phyloP scores from a whole-genome alignment of 2,113 vertebrate genomes.

The Mungos mungo region DNA sequence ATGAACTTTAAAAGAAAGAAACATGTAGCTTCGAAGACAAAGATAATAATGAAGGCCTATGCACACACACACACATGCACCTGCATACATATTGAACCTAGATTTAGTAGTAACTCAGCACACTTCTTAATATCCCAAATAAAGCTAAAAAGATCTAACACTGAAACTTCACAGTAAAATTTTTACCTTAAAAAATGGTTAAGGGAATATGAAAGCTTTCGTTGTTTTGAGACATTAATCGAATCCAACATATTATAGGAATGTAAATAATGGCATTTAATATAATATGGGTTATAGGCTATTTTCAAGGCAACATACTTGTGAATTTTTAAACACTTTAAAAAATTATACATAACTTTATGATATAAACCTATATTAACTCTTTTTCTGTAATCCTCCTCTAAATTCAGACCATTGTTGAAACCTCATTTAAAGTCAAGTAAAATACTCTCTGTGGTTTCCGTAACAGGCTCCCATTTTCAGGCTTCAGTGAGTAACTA shows the following conservation, averaged over 20 bases:
- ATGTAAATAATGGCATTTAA: neutral
- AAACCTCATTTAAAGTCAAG: conserved; percentile 49
- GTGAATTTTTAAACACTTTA: neutral
- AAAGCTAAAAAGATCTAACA: neutral
- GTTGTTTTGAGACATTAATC: neutral
- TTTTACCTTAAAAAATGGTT: neutral
- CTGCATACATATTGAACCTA: neutral
- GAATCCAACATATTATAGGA: neutral
- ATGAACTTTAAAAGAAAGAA: neutral
- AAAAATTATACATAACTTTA: neutral
- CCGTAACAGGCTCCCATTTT: neutral
- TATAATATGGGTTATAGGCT: neutral
- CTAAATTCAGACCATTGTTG: conserved; percentile 13
- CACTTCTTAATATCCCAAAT: neutral
- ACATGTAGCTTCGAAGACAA: neutral
- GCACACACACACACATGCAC: neutral
- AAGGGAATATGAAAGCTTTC: neutral
- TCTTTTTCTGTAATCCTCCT: neutral
- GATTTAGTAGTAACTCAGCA: neutral
- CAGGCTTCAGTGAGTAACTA: conserved; percentile 18
- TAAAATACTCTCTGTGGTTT: neutral
- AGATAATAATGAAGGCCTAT: neutral
- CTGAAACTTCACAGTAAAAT: neutral
- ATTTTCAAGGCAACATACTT: neutral
- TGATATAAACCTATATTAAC: neutral